phyloP scores from a whole-genome alignment of 2,113 vertebrate species.

The Noctilio leporinus region DNA sequence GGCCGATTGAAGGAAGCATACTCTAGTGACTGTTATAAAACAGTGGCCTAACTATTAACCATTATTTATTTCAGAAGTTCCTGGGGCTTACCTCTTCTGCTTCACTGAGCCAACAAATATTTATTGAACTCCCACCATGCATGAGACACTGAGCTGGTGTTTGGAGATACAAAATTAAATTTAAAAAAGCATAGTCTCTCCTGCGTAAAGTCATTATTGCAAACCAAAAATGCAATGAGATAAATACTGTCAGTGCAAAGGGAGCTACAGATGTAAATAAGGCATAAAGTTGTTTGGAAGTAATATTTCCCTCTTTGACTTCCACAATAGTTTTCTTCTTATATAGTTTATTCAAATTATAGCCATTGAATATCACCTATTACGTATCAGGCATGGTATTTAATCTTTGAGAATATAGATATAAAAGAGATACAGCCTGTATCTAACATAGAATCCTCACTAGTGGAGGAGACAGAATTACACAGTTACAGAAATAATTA shows the following conservation, averaged over 20 bases:
- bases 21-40: neutral
- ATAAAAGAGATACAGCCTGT: neutral
- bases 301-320: neutral
- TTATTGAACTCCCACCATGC: neutral
- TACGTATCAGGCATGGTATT: neutral
- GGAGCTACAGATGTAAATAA: neutral
- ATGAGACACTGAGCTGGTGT: neutral
- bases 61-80: neutral
- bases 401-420: neutral
- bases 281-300: neutral
- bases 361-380: neutral
- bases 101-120: neutral
- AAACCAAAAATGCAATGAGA: neutral
- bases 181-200: neutral
- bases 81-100: neutral
- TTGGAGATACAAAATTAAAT: neutral
- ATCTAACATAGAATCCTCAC: neutral
- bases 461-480: neutral
- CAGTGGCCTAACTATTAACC: neutral
- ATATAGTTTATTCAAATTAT: neutral
- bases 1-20: neutral
- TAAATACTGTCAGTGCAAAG: neutral
- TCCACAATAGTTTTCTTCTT: neutral
- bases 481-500: slow-evolving; percentile 2
- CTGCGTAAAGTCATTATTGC: neutral